These are phyloP conservation scores for Rhynchotus rufescens DNA, from an alignment of 2,797 vertebrate species.

Conservation along the genomic window DNA sequence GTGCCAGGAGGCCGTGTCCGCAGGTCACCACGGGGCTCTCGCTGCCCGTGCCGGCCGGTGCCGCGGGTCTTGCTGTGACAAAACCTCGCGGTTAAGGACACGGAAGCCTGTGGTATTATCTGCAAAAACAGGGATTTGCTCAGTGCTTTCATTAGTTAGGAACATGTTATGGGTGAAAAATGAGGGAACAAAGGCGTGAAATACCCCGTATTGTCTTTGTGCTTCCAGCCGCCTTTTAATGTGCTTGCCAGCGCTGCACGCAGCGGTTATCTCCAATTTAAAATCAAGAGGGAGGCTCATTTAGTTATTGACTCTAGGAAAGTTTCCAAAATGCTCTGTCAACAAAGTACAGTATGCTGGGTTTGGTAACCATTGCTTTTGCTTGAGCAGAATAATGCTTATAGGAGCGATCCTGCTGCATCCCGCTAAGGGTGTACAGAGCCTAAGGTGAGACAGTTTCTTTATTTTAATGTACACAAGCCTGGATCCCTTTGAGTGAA, in stretches of 20 bases:
- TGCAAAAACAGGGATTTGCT: conserved; percentile 8
- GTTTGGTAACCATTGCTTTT: not conserved
- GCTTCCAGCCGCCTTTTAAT: conserved; percentile 49
- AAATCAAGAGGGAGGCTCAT: conserved; percentile 40
- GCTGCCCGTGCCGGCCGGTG: no score
- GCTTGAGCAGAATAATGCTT: not conserved
- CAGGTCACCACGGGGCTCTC: no score
- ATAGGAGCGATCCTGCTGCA: not conserved
- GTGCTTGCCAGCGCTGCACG: not conserved
- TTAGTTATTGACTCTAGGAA: conserved; percentile 47
- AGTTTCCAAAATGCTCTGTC: conserved; percentile 12
- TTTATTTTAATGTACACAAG: not conserved
- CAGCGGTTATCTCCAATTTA: conserved; percentile 42
- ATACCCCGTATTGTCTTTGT: conserved; percentile 1
- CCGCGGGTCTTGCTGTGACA: not conserved
- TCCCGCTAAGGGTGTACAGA: not conserved
- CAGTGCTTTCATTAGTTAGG: conserved; percentile 13
- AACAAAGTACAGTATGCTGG: not conserved
- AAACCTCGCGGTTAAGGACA: not conserved
- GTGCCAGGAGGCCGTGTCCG: not conserved
- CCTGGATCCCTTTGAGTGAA: not conserved
- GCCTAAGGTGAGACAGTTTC: not conserved
- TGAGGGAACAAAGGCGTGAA: conserved; percentile 9
- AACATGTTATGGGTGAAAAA: conserved; percentile 6
- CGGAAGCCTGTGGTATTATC: not conserved